A percentile compares a stretch with the other conserved stretches of the same genome.
Evolutionary conservation across 2,113 vertebrate genomes (phyloP).

Genomic region (Platycercus adscitus): DNA sequence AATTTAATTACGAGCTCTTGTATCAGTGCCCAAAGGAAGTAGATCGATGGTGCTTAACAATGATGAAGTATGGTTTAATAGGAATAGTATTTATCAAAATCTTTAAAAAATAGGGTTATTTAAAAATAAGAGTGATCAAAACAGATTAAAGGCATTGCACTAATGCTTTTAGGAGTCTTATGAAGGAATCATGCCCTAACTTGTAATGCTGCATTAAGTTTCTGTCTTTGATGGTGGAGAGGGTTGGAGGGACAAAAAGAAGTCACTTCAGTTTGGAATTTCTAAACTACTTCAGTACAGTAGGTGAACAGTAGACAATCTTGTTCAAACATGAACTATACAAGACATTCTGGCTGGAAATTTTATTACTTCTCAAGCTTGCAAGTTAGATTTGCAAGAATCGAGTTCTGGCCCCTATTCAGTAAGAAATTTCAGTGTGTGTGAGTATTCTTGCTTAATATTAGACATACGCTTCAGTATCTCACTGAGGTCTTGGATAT

Average conservation of each 20-base stretch:
- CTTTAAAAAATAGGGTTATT: constrained; percentile 65
- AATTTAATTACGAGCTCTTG: constrained; percentile 67
- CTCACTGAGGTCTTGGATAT: background rate
- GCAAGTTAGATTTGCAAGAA: background rate
- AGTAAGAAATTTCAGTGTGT: background rate
- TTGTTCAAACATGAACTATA: background rate
- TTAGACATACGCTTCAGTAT: background rate
- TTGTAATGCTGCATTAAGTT: constrained; percentile 56
- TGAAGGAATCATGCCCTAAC: constrained; percentile 38
- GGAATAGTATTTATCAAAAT: constrained; percentile 76
- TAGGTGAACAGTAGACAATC: constrained; percentile 62
- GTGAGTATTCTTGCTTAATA: background rate
- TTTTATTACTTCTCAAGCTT: background rate
- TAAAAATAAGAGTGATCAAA: constrained; percentile 14
- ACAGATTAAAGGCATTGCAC: constrained; percentile 27
- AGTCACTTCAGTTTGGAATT: background rate
- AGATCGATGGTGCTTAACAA: constrained; percentile 72
- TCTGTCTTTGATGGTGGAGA: background rate
- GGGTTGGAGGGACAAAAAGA: constrained; percentile 1
- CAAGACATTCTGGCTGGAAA: background rate
- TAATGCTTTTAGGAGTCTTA: constrained; percentile 42
- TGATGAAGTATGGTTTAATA: constrained; percentile 66
- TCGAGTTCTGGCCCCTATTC: background rate
- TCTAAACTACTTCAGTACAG: background rate
- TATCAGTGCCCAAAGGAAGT: constrained; percentile 69